Conservation (phyloP, 2,888 invertebrate genomes). For the Tipula lateralis region DNA sequence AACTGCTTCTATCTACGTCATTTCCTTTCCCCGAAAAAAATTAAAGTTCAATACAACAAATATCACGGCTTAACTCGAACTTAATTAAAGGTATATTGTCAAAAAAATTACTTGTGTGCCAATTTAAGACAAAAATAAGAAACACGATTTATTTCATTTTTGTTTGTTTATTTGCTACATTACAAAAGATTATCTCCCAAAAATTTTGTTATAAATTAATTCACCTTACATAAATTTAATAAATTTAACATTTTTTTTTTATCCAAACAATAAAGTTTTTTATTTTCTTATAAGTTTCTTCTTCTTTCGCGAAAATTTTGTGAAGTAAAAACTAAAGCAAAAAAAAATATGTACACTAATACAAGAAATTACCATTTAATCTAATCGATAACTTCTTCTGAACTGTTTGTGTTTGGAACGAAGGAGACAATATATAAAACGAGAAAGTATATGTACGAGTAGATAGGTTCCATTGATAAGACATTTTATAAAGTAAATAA, state of each 20-base stretch:
- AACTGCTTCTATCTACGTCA: too few species aligned
- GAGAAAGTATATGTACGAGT: background rate
- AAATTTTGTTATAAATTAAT: conserved; percentile 19
- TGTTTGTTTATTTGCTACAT: background rate
- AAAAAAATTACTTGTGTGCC: background rate
- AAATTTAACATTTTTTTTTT: background rate
- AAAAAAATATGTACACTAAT: background rate
- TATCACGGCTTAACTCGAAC: background rate
- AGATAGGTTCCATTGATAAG: conserved; percentile 9
- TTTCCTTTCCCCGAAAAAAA: background rate
- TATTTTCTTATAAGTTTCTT: background rate
- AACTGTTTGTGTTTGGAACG: background rate
- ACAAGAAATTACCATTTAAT: conserved; percentile 24
- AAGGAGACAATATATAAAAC: background rate
- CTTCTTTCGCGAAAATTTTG: background rate
- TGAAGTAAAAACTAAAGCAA: background rate
- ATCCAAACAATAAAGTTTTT: conserved; percentile 6
- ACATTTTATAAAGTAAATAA: background rate
- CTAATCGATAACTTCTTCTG: conserved; percentile 1
- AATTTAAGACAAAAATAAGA: background rate
- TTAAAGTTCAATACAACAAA: background rate
- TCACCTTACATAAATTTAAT: conserved; percentile 24
- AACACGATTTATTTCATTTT: background rate
- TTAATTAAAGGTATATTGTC: background rate
- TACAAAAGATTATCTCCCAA: background rate